Evolutionary conservation across 64 coral and sea anemone species (phyloP), one percentile per base, ranked within the genome.

Genomic region (Cladopsammia gracilis): DNA sequence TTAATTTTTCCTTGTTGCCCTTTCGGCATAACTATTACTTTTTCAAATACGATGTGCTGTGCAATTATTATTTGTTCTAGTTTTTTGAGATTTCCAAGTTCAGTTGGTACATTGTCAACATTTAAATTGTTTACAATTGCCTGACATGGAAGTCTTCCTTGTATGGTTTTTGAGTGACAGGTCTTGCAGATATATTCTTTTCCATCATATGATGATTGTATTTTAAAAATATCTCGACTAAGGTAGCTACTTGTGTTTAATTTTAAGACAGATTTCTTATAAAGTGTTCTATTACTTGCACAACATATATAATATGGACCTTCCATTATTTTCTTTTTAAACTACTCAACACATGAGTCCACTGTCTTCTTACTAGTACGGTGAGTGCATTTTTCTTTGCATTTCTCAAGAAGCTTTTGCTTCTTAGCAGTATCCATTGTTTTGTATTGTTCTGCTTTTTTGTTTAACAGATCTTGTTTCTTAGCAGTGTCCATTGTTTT

Each of bases 1-100:
- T 92, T 34, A 65, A 86, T 92, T 48, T 92, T 92, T 86, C 90
- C 86, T 92, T 92, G 90, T 77, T 85, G 78, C 5, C 79, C 90
- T 85, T 92, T 92, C 74, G 78, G 79, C 89, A 91, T 91, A 50
- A 72, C 71, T 23, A 92, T 81, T 74, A 85, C 84, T 92, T 92
- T 92, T 75, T 92, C 90, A 75, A 86, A 92, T 68, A 85, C 56
- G 16, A 92, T 92, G 71, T 23, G 46, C 71, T 88, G 86, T 20
- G 85, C 85, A 72, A 87, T 87, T 46, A 87, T 13, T 70, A 87
- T 87, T 67, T 87, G 85, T 67, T 87, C 85, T 48, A 60, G 77
- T 91, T 81, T 91, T 73, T 91, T 81, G 82, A 82, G 34, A 82
- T 64, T 70, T 26, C 76, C 53, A 70, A 93, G 82, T 42, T 93